These are phyloP conservation scores for Chlorodrepanis virens DNA, from an alignment of 2,113 vertebrate genomes.

Conservation along the genomic window DNA sequence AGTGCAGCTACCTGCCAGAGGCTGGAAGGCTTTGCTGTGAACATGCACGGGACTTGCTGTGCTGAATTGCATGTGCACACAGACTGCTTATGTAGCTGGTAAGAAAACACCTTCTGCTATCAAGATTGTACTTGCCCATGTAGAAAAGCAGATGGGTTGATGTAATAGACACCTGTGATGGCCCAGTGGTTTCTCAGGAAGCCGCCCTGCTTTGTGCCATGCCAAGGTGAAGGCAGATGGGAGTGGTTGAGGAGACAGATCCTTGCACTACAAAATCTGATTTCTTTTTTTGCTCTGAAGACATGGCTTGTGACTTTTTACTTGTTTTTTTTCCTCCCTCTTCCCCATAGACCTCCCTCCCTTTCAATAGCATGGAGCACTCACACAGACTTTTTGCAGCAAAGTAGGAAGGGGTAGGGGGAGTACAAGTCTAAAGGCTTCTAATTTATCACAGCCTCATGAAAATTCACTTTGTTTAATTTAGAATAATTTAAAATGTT, in stretches of 20 bases:
- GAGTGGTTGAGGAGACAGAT: background rate
- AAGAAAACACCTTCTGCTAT: background rate
- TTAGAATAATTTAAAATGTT: background rate
- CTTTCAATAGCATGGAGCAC: background rate
- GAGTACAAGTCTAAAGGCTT: background rate
- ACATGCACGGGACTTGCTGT: background rate
- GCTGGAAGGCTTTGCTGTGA: background rate
- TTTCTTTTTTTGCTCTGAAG: background rate
- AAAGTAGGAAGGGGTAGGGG: background rate
- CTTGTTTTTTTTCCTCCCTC: background rate
- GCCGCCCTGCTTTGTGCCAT: background rate
- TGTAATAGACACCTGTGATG: slow-evolving; percentile 24
- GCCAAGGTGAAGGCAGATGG: background rate
- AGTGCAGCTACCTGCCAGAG: background rate
- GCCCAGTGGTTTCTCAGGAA: background rate
- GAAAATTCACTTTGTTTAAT: background rate
- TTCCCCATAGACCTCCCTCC: background rate
- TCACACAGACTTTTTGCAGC: background rate
- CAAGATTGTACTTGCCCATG: slow-evolving; percentile 47
- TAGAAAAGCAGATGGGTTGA: background rate
- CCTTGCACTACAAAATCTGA: background rate
- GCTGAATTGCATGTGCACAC: background rate
- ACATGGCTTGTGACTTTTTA: background rate
- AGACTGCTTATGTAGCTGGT: background rate
- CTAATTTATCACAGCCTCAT: background rate